These are phyloP conservation scores for Chrysemys picta DNA, from an alignment of 2,113 vertebrate species.

Conservation along the genomic window DNA sequence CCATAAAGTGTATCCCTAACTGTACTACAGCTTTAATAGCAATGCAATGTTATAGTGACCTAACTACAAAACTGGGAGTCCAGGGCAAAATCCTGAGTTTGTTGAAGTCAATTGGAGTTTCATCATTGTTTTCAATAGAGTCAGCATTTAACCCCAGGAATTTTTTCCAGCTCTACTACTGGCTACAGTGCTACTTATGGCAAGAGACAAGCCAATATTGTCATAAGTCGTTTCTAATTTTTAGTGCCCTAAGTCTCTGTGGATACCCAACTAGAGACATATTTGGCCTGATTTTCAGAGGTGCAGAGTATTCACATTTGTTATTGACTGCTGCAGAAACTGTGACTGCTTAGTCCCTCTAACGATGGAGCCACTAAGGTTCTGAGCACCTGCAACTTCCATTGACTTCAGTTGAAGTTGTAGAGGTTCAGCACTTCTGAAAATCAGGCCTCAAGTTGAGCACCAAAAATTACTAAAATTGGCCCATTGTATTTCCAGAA, in stretches of 20 bases:
- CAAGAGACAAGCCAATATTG: background rate
- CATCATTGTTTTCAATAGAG: background rate
- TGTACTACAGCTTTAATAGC: background rate
- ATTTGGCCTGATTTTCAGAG: background rate
- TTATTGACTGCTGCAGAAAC: background rate
- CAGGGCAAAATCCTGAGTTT: background rate
- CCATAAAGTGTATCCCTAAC: background rate
- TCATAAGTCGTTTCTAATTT: background rate
- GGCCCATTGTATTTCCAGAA: background rate
- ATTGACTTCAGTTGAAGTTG: background rate
- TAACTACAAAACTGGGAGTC: background rate
- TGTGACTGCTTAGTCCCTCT: background rate
- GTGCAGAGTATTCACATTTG: too few relatives aligned
- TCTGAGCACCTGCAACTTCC: background rate
- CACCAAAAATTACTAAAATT: background rate
- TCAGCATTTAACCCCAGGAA: background rate
- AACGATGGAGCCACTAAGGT: background rate
- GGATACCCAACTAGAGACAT: background rate
- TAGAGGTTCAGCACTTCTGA: background rate
- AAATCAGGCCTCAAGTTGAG: background rate
- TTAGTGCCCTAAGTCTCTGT: background rate
- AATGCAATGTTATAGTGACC: background rate
- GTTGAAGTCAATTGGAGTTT: background rate
- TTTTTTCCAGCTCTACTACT: background rate
- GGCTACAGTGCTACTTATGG: background rate